Base-by-base conservation (phyloP, 2,888 invertebrate genomes). In the Papilio protenor region DNA sequence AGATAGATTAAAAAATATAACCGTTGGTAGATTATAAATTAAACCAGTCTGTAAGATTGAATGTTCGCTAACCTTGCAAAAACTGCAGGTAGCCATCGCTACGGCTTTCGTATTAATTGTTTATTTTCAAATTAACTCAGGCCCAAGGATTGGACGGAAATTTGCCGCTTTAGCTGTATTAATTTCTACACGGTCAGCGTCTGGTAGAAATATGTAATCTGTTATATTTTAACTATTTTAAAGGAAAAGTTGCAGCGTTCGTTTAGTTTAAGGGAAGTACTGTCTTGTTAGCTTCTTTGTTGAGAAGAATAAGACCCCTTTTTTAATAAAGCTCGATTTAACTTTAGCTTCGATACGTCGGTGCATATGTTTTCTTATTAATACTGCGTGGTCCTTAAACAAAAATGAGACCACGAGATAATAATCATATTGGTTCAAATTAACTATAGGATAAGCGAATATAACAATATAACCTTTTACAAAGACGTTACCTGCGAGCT, bases 11-110 rank as follows among this genome's bases (percentile, higher is more conserved):
- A 18, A 6, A 64, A 64, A 18, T 11, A 21, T 52, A 79, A 74
- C 57, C 76, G 80, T 75, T 47, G 27, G 8, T 23, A 79, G 76
- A 78, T 76, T 75, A 18, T 83, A 59, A 83, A 84, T 89, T 90
- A 81, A 33, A 80, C 88, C 87, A 82, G 71, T 77, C 59, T 73
- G 11, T 70, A 76, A 85, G 91, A 91, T 91, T 90, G 87, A 86
- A 91, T 91, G 89, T 87, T 82, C 79, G 84, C 84, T 86, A 86
- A 90, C 88, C 88, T 85, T 84, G 86, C 86, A 86, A 83, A 85
- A 89, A 88, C 87, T 87, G 85, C 89, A 91, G 91, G 89, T 90
- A 88, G 84, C 83, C 57, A 59, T 82, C 81, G 79, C 71, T 79
- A 75, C 77, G 78, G 12, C 55, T 57, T 61, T 66, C 47, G 18